A percentile compares a stretch with the other conserved stretches of the same genome.
Evolutionary conservation across 2,113 vertebrate species (phyloP).

Genomic region (Cygnus atratus): DNA sequence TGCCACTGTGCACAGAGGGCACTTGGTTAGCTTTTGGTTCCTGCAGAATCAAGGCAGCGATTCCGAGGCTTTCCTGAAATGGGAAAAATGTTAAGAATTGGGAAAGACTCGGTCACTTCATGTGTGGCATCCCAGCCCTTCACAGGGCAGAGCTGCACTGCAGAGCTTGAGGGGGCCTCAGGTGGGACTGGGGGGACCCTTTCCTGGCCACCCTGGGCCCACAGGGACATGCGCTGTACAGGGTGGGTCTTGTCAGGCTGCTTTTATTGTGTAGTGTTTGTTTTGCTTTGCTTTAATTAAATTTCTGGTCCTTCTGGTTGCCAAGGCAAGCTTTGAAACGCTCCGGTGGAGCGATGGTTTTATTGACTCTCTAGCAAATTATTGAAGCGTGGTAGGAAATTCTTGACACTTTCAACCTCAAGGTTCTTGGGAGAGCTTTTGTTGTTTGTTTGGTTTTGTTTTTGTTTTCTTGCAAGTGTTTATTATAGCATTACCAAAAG

Average conservation of each 20-base stretch:
- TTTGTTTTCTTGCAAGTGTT: slow-evolving; percentile 8
- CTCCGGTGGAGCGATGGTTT: neutral
- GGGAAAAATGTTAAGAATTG: neutral
- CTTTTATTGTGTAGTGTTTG: neutral
- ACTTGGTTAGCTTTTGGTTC: neutral
- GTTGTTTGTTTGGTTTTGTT: neutral
- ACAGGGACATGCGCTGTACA: fast-evolving
- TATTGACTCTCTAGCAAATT: slow-evolving; percentile 29
- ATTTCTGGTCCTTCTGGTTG: slow-evolving; percentile 17
- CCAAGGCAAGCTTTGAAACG: neutral
- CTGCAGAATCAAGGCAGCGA: fast-evolving
- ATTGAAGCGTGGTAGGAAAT: slow-evolving; percentile 20
- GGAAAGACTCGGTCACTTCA: neutral
- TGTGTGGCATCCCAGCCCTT: neutral
- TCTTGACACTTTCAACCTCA: slow-evolving; percentile 38
- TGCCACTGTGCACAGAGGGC: neutral
- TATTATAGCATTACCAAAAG: slow-evolving; percentile 8
- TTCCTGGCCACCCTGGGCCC: neutral
- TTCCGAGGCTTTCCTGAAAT: neutral
- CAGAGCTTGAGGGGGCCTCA: neutral
- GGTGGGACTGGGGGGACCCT: fast-evolving
- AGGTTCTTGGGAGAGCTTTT: slow-evolving; percentile 9
- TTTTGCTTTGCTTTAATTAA: slow-evolving; percentile 16
- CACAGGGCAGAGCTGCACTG: fast-evolving
- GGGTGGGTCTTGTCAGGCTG: fast-evolving